Evolutionary conservation across 1,140 invertebrate genomes (phyloP).

Genomic region (Zaprionus nigranus): DNA sequence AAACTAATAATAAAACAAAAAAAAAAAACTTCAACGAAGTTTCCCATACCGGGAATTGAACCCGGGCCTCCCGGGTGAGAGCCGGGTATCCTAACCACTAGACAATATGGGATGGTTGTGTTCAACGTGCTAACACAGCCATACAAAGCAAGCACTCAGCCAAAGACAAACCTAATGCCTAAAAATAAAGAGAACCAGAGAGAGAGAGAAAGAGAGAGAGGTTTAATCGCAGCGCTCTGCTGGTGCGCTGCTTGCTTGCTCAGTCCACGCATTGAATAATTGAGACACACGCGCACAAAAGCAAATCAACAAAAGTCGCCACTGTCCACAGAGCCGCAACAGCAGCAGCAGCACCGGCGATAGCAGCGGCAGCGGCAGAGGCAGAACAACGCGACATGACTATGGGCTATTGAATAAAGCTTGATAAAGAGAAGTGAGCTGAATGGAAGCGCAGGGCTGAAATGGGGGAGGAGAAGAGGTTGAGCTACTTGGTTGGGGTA

Average conservation of each 20-base stretch:
- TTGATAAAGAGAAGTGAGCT: constrained; percentile 31
- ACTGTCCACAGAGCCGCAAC: constrained; percentile 27
- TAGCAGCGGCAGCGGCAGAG: constrained; percentile 1
- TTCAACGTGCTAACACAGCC: not conserved
- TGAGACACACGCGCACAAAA: constrained; percentile 33
- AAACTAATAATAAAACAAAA: not conserved
- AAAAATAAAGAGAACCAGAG: constrained; percentile 13
- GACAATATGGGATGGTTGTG: constrained; percentile 3
- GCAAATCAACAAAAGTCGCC: constrained; percentile 36
- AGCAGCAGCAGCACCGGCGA: constrained; percentile 6
- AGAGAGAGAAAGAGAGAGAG: not conserved
- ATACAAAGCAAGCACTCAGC: not conserved
- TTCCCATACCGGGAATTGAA: constrained; percentile 94
- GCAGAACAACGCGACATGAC: constrained; percentile 21
- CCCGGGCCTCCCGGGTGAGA: constrained; percentile 92
- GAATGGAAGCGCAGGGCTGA: not conserved
- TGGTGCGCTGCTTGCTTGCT: constrained; percentile 9
- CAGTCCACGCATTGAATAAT: constrained; percentile 34
- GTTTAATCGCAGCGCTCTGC: not conserved
- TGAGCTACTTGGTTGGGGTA: constrained; percentile 9
- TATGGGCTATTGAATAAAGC: constrained; percentile 31
- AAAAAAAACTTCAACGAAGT: constrained; percentile 85
- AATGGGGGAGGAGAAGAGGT: not conserved
- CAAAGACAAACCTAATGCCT: constrained; percentile 20
- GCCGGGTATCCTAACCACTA: constrained; percentile 86